phyloP scores from a whole-genome alignment of 2,888 invertebrate species.

The Pedicia rivosa region DNA sequence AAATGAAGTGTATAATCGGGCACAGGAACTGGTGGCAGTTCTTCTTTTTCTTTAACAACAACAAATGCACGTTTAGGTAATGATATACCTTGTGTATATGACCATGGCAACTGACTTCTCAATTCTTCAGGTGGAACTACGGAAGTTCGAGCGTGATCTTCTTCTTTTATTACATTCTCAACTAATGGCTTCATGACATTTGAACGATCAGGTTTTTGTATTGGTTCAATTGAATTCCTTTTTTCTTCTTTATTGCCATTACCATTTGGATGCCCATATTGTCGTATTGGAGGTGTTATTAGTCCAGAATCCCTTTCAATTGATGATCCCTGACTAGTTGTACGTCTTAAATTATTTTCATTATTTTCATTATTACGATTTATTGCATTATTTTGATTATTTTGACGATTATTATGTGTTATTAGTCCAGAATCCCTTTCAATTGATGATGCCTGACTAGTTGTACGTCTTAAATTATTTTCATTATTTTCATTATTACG shows the following conservation, averaged over 20 bases:
- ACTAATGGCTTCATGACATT: no score
- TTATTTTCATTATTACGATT: not conserved
- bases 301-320: no score
- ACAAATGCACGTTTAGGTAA: conserved; percentile 26
- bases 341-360: not conserved
- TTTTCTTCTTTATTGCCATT: no score
- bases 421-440: no score
- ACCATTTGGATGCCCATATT: no score
- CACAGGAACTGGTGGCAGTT: conserved; percentile 41
- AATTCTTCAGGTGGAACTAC: conserved; percentile 28
- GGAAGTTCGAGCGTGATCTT: no score
- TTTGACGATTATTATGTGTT: not conserved
- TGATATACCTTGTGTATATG: conserved; percentile 32
- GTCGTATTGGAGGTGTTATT: not conserved
- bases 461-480: not conserved
- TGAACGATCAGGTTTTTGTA: no score
- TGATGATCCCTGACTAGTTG: no score
- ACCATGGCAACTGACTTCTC: conserved; percentile 43
- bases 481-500: not conserved
- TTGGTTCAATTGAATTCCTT: no score
- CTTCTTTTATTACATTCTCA: not conserved
- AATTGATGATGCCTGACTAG: no score
- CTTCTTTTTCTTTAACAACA: conserved; percentile 32
- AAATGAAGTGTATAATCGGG: conserved; percentile 40
- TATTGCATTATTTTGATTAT: not conserved